Conservation (phyloP, 2,113 vertebrate species). For the Misgurnus mizolepis region DNA sequence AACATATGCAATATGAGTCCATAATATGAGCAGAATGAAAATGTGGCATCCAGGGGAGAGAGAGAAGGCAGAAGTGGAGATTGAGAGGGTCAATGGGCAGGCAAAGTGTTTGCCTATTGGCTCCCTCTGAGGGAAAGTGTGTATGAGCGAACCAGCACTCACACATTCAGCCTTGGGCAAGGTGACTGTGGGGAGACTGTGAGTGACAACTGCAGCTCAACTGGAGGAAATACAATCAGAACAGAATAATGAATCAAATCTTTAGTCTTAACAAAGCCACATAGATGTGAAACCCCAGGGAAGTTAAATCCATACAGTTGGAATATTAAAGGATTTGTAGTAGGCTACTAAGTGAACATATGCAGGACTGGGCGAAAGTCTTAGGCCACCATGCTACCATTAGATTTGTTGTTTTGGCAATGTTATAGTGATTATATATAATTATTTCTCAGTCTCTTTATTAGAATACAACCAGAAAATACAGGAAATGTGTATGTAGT, state of each 20-base stretch:
- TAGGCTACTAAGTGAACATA: not conserved
- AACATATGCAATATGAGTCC: constrained; percentile 55
- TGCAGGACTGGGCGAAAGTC: too few species aligned
- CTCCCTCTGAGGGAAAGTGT: constrained; percentile 59
- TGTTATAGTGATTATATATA: too few species aligned
- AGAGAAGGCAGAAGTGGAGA: constrained; percentile 46
- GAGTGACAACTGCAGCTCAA: constrained; percentile 41
- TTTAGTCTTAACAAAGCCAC: constrained; percentile 36
- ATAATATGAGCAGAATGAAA: constrained; percentile 54
- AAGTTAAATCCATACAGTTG: not conserved
- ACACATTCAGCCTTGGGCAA: constrained; percentile 59
- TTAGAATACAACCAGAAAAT: too few species aligned
- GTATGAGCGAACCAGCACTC: constrained; percentile 50
- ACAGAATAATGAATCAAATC: constrained; percentile 52
- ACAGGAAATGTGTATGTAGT: too few species aligned
- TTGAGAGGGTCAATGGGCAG: constrained; percentile 54
- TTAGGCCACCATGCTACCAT: too few species aligned
- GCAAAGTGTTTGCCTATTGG: constrained; percentile 64
- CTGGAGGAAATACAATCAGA: constrained; percentile 41
- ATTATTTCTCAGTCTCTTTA: too few species aligned
- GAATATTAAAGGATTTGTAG: not conserved
- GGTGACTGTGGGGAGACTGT: constrained; percentile 51
- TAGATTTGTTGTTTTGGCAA: too few species aligned
- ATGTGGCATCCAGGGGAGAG: constrained; percentile 49
- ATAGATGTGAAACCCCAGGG: not conserved